These are phyloP conservation scores for Urocolius indicus DNA, from an alignment of 2,113 vertebrate genomes.

Conservation along the genomic window DNA sequence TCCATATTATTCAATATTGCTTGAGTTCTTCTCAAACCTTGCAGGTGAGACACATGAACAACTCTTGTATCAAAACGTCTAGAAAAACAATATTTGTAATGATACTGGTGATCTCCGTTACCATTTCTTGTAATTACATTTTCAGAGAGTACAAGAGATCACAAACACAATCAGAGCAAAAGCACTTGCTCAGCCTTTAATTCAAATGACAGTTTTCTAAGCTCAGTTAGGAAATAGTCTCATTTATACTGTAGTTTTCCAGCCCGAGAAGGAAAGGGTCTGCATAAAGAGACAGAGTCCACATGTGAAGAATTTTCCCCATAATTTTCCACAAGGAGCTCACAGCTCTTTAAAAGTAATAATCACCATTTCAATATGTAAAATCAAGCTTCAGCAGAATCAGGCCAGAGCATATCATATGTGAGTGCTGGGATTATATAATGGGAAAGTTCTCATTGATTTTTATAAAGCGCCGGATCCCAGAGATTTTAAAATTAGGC, in stretches of 20 bases:
- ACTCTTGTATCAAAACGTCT: not conserved
- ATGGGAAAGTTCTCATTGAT: slow-evolving; percentile 61
- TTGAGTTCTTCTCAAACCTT: not conserved
- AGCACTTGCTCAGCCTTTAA: not conserved
- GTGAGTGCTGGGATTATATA: slow-evolving; percentile 68
- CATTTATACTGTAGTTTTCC: not conserved
- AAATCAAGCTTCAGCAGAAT: slow-evolving; percentile 64
- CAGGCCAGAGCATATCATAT: slow-evolving; percentile 14
- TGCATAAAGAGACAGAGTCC: not conserved
- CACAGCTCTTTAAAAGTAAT: slow-evolving; percentile 70
- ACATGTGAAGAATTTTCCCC: not conserved
- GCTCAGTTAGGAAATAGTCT: not conserved
- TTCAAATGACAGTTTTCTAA: not conserved
- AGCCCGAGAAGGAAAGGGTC: not conserved
- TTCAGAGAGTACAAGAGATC: not conserved
- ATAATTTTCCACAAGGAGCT: slow-evolving; percentile 62
- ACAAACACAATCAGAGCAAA: not conserved
- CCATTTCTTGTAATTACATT: not conserved
- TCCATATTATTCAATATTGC: not conserved
- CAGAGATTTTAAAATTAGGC: slow-evolving; percentile 74
- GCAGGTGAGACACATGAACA: not conserved
- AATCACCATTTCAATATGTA: slow-evolving; percentile 68
- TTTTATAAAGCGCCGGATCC: slow-evolving; percentile 59
- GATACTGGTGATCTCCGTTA: not conserved
- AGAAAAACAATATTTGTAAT: not conserved